Percentiles rank a stretch among this genome's conserved stretches.
Conservation (phyloP, 37 sponge, comb jelly and placozoan species). For the Beroe ovata region DNA sequence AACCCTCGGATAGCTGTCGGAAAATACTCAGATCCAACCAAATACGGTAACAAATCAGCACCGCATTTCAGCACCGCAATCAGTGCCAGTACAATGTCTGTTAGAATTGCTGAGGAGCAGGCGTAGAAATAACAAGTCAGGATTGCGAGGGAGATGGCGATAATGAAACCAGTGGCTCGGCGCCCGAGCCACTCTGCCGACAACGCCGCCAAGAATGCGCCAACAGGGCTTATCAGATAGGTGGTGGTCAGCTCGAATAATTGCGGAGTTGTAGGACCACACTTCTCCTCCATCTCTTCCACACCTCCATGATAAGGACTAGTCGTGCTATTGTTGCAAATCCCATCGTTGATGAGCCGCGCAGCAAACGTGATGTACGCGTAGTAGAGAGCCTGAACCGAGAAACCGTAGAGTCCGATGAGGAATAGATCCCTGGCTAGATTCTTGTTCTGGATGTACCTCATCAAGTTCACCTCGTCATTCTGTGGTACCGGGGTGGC, state of each 20-base stretch:
- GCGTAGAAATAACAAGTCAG: not conserved
- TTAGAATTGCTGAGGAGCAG: not conserved
- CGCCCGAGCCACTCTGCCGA: not conserved
- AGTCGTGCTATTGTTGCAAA: not conserved
- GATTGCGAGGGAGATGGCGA: not conserved
- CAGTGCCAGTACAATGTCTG: not conserved
- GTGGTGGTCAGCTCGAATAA: not conserved
- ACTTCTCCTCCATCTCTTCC: not conserved
- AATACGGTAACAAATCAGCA: not conserved
- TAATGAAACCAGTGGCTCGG: not conserved
- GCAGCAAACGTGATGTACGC: not conserved
- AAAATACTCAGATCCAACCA: slow-evolving; percentile 12
- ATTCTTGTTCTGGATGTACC: not conserved
- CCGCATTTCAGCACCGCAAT: not conserved
- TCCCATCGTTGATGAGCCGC: not conserved
- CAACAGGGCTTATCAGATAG: slow-evolving; percentile 1
- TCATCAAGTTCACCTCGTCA: not conserved
- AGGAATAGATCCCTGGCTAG: not conserved
- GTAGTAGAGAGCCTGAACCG: slow-evolving; percentile 9
- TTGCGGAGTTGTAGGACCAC: not conserved
- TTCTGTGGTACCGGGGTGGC: not conserved
- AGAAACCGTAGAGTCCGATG: not conserved
- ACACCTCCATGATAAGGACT: not conserved
- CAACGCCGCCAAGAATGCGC: not conserved
- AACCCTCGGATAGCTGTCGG: not conserved